Evolutionary conservation across 2,888 invertebrate species (phyloP).

Genomic region (Noctua janthe): DNA sequence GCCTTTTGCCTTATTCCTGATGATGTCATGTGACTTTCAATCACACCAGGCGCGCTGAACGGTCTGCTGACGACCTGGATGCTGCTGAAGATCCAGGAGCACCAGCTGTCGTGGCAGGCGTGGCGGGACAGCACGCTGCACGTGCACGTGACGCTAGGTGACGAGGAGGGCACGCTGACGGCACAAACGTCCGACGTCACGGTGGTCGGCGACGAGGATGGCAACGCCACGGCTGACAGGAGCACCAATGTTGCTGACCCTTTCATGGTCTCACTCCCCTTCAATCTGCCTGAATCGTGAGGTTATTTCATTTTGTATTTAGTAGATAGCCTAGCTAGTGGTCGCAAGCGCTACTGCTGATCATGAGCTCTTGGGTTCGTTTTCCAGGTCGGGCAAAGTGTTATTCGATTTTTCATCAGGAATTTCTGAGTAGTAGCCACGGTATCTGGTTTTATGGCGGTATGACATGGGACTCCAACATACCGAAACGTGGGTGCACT

Average conservation of each 20-base stretch:
- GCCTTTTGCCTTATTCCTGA: neutral
- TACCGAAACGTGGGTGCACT: neutral
- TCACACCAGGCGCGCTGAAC: conserved; percentile 83
- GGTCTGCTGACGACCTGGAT: conserved; percentile 88
- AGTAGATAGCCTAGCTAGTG: neutral
- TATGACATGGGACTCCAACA: neutral
- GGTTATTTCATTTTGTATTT: conserved; percentile 15
- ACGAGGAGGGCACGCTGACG: conserved; percentile 67
- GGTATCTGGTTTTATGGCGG: neutral
- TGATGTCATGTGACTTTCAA: conserved; percentile 32
- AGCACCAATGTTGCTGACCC: conserved; percentile 83
- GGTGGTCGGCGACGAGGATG: conserved; percentile 68
- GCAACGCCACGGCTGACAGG: conserved; percentile 69
- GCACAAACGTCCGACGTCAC: conserved; percentile 71
- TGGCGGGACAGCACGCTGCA: conserved; percentile 87
- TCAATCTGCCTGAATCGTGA: conserved; percentile 72
- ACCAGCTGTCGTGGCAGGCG: conserved; percentile 87
- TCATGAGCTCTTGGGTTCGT: neutral
- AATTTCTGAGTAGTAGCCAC: neutral
- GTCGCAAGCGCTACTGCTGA: neutral
- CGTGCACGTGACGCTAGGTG: conserved; percentile 83
- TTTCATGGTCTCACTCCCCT: conserved; percentile 81
- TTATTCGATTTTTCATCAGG: neutral
- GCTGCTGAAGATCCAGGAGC: conserved; percentile 88
- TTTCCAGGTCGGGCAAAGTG: neutral